These are phyloP conservation scores for Hypanus sabinus DNA, from an alignment of 2,113 vertebrate species.

Conservation along the genomic window DNA sequence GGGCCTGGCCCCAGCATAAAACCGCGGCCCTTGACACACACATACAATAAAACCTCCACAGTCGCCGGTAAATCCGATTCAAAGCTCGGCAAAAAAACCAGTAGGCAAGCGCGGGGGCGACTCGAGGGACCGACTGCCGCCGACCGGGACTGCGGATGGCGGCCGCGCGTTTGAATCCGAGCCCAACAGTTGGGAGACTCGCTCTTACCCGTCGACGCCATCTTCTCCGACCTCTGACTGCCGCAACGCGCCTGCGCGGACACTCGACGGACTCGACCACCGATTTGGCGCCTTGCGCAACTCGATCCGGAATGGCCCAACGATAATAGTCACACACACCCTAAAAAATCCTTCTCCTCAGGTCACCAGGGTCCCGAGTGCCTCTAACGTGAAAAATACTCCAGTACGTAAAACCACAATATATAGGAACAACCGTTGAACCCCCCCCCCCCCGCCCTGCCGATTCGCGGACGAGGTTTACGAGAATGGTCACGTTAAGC, in stretches of 20 bases:
- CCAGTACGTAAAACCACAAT: too few species aligned
- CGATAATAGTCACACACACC: too few species aligned
- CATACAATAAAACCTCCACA: too few species aligned
- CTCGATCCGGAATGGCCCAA: background rate
- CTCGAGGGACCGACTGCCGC: background rate
- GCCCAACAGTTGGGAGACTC: conserved; percentile 2
- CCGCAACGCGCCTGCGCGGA: conserved; percentile 32
- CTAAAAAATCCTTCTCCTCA: too few species aligned
- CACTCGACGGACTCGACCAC: background rate
- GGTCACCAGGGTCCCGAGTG: too few species aligned
- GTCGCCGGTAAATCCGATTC: background rate
- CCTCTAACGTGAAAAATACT: too few species aligned
- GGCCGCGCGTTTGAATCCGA: background rate
- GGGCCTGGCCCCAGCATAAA: background rate
- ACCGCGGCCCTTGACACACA: background rate
- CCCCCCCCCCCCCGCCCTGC: background rate
- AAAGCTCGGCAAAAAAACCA: background rate
- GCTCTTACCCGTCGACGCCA: conserved; percentile 36
- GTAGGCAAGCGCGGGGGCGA: background rate
- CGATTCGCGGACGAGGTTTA: background rate
- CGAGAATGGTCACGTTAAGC: background rate
- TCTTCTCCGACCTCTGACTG: conserved; percentile 38
- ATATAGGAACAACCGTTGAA: background rate
- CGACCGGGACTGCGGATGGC: background rate
- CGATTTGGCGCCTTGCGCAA: conserved; percentile 34